Evolutionary conservation across 2,797 vertebrate species (phyloP).

Genomic region (Botia almorhae): DNA sequence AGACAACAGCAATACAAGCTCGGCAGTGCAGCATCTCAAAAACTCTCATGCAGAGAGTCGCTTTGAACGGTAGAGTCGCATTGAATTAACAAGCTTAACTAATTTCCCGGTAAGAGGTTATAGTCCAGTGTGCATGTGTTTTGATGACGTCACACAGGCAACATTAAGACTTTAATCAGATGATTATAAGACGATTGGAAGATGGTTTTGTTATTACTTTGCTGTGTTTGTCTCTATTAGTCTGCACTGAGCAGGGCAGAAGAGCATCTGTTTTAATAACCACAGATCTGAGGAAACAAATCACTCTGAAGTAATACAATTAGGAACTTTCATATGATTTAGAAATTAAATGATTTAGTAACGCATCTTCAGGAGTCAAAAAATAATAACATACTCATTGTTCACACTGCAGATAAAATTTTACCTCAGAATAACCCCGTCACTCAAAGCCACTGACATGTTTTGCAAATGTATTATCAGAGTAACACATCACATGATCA

Average conservation of each 20-base stretch:
- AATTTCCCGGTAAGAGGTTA: not conserved
- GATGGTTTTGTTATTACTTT: conserved; percentile 9
- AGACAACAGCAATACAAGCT: conserved; percentile 61
- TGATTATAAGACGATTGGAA: conserved; percentile 16
- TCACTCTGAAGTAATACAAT: not conserved
- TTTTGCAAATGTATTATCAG: not conserved
- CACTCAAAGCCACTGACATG: not conserved
- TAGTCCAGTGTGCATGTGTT: not conserved
- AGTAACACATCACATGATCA: conserved; percentile 4
- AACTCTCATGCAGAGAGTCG: not conserved
- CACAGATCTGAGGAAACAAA: not conserved
- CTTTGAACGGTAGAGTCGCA: not conserved
- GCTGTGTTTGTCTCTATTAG: not conserved
- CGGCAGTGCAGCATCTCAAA: conserved; percentile 17
- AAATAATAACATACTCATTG: not conserved
- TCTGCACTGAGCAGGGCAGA: not conserved
- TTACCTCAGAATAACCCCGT: not conserved
- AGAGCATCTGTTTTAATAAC: conserved; percentile 7
- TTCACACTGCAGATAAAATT: not conserved
- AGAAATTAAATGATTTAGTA: not conserved
- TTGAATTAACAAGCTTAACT: conserved; percentile 1
- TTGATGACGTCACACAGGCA: conserved; percentile 1
- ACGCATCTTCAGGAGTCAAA: not conserved
- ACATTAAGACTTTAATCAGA: conserved; percentile 23
- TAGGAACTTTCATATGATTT: not conserved